Percentiles rank a stretch among this genome's conserved stretches.
Conservation (phyloP, 1,140 invertebrate genomes). For the Leucophenga varia region DNA sequence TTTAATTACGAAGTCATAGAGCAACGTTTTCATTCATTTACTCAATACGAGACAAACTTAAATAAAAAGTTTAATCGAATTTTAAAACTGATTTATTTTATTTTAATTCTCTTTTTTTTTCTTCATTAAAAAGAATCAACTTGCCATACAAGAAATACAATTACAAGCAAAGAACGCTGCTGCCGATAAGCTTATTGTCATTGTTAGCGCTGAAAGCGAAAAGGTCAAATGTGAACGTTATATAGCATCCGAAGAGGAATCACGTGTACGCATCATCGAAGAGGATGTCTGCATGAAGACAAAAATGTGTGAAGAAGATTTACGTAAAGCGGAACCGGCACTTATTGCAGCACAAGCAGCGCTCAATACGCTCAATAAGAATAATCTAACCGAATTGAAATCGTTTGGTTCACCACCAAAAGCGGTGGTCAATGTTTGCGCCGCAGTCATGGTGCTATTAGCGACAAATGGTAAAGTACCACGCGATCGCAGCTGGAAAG, state of each 20-base stretch:
- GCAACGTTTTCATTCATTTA: constrained; percentile 17
- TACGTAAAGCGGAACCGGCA: constrained; percentile 89
- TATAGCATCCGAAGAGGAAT: constrained; percentile 79
- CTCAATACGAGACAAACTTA: constrained; percentile 33
- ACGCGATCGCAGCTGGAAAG: constrained; percentile 91
- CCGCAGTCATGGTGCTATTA: constrained; percentile 86
- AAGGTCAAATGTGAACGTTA: constrained; percentile 86
- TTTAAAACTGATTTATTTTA: not conserved
- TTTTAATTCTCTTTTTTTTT: not conserved
- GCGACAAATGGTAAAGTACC: constrained; percentile 86
- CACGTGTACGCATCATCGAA: constrained; percentile 84
- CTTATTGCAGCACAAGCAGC: constrained; percentile 88
- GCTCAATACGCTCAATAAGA: constrained; percentile 91
- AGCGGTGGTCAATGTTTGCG: constrained; percentile 82
- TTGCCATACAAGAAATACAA: constrained; percentile 86
- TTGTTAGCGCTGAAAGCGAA: constrained; percentile 85
- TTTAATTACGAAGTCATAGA: constrained; percentile 38
- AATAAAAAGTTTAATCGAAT: too few relatives aligned
- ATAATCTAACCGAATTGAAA: constrained; percentile 91
- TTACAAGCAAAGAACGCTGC: constrained; percentile 84
- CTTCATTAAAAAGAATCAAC: constrained; percentile 66
- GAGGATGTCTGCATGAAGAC: constrained; percentile 78
- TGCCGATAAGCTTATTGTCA: constrained; percentile 84
- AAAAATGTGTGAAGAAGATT: constrained; percentile 85
- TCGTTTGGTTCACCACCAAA: constrained; percentile 86